Evolutionary conservation across 2,797 vertebrate genomes (phyloP), one percentile per base, ranked within the genome.

Genomic region (Neosilurus hyrtlii): DNA sequence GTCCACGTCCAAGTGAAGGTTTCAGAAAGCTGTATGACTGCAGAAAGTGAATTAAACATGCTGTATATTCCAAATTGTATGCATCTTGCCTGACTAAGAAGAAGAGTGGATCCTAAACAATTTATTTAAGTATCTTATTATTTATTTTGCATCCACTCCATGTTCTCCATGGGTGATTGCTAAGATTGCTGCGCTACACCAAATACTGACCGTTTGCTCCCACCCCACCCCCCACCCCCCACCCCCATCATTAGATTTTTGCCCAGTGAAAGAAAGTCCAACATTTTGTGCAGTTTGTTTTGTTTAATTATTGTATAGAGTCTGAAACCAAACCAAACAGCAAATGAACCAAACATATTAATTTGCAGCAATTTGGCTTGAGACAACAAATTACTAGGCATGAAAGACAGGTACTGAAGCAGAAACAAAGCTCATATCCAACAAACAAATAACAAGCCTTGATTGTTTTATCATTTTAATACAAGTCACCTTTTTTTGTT

Each of bases 1-100:
- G 57, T 62, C 14, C 22, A 49, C 57, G 16, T 77, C 9, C 75
- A 63, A 26, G 37, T 62, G 37, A 63, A 49, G 11, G 12, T 35
- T 61, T 24, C 15, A 43, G 57, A 77, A 49, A 76, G 30, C 56
- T 76, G 71, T 54, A 54, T 30, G 16, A 74, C 56, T 61, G 12
- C 30, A 61, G 30, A 56, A 76, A 76, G 30, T 20, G 74, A 76
- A 76, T 10, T 10, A 76, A n/a, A 61, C 35, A 76, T 18, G 49
- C 20, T 9, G 2, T 24, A 11, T 71, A 71, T 52, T 52, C 26
- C 10, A 49, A 15, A 22, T 70, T n/a, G 63, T 0, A 7, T 65
- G 12, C 61, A 63, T 22, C n/a, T 63, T 63, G 43, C 43, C 4
- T 43, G 43, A 43, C 43, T 4, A 76, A 61, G 4, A 61, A n/a